Evolutionary conservation across 2,797 vertebrate species (phyloP), one percentile per base, ranked within the genome.

Genomic region (Neopelma chrysocephalum): DNA sequence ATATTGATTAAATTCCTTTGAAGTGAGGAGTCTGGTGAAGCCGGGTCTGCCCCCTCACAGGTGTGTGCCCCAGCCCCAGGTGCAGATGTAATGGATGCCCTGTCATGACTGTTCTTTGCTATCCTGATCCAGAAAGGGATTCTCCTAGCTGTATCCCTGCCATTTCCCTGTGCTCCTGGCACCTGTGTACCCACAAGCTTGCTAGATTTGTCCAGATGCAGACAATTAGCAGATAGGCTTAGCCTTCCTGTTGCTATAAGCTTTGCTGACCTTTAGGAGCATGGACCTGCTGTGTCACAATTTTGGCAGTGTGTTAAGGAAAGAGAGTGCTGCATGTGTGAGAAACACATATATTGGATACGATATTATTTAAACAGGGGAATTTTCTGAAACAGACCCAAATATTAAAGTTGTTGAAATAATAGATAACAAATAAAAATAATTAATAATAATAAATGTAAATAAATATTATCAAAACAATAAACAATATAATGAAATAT

Each of bases 261-360:
- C 29, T 50, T 25, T 81, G 32, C 22, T 69, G 47, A 14, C 7
- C 3, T 36, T 20, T 0, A 0, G 8, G 40, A 60, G 23, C 34
- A 53, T 9, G 5, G 47, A 42, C 16, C 16, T 69, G 23, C 34
- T 83, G 12, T 1, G 1, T 22, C 32, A 8, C 32, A 11, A 4
- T 91, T 94, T 65, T 58, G 65, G 47, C 32, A 75, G 16, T 1
- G 7, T 20, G 4, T 7, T 23, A 36, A 72, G 32, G 15, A 66
- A 6, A 21, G 20, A 10, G n/a, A 47, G 11, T 2, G 1, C 19
- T 65, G 8, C 3, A 2, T 38, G 15, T n/a, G 23, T 22, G 62
- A 32, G 10, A 10, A 88, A 15, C 1, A 0, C 0, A 0, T 61
- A 4, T 50, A 83, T 71, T 21, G 16, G 14, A 8, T 61, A 75